phyloP scores from a whole-genome alignment of 1,140 invertebrate species.

The Homarus americanus region DNA sequence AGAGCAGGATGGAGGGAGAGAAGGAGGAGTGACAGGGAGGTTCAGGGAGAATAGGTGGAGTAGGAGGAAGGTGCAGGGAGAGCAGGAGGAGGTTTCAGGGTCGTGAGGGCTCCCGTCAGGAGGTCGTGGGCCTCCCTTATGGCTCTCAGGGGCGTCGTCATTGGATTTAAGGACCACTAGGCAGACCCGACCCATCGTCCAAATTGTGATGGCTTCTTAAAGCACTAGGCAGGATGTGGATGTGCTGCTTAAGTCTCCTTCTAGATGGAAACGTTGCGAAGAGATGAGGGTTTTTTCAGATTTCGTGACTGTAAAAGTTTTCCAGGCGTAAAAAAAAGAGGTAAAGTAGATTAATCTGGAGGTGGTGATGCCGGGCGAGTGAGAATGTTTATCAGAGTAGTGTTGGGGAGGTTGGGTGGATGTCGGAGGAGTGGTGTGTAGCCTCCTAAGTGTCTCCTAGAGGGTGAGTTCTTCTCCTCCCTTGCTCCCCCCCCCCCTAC shows the following conservation, averaged over 20 bases:
- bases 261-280: too few species aligned
- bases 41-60: background rate
- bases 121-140: background rate
- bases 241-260: too few species aligned
- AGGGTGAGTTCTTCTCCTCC: background rate
- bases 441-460: too few species aligned
- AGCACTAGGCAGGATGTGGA: background rate
- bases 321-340: too few species aligned
- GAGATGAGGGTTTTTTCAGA: too few species aligned
- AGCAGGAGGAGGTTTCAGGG: background rate
- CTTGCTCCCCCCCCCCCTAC: background rate
- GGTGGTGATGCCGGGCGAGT: too few species aligned
- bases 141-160: background rate
- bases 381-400: too few species aligned
- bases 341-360: too few species aligned
- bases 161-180: background rate
- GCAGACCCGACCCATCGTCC: background rate
- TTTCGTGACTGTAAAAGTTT: too few species aligned
- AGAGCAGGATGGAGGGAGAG: background rate
- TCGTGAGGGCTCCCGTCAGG: background rate
- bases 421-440: too few species aligned
- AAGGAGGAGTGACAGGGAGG: background rate
- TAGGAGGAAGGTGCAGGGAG: background rate
- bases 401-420: too few species aligned
- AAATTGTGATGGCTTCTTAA: background rate